Evolutionary conservation across 2,797 vertebrate genomes (phyloP).

Genomic region (Fratercula arctica): DNA sequence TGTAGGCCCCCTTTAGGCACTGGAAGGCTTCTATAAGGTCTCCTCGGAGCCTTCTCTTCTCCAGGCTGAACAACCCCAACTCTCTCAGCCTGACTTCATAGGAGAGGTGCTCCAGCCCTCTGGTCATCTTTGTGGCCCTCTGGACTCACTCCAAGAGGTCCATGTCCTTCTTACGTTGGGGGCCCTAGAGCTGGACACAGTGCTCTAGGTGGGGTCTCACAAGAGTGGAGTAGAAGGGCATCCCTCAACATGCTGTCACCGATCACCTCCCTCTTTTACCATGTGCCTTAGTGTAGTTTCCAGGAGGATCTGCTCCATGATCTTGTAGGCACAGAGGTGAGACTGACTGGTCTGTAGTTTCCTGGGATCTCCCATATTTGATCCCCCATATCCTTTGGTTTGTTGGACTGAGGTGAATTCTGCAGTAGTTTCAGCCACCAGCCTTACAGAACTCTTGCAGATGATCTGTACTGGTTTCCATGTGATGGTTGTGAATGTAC

Average conservation of each 20-base stretch:
- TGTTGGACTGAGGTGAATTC: not conserved
- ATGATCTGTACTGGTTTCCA: not conserved
- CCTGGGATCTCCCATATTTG: not conserved
- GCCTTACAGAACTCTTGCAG: not conserved
- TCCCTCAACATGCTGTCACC: not conserved
- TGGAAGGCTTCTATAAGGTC: not conserved
- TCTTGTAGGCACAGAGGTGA: not conserved
- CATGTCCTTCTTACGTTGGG: not conserved
- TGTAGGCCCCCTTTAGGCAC: not conserved
- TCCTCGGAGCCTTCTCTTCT: not conserved
- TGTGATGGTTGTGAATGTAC: not conserved
- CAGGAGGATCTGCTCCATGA: not conserved
- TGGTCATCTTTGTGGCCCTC: not conserved
- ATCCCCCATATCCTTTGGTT: not conserved
- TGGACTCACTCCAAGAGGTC: not conserved
- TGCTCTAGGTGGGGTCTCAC: not conserved
- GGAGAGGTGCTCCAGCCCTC: not conserved
- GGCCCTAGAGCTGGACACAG: not conserved
- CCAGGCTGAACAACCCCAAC: not conserved
- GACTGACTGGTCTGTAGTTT: not conserved
- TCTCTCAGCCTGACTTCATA: not conserved
- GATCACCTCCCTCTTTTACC: not conserved
- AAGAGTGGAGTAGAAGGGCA: not conserved
- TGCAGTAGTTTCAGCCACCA: not conserved
- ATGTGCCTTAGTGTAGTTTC: not conserved